Evolutionary conservation across 1,140 invertebrate genomes (phyloP).

Genomic region (Neodiprion lecontei): DNA sequence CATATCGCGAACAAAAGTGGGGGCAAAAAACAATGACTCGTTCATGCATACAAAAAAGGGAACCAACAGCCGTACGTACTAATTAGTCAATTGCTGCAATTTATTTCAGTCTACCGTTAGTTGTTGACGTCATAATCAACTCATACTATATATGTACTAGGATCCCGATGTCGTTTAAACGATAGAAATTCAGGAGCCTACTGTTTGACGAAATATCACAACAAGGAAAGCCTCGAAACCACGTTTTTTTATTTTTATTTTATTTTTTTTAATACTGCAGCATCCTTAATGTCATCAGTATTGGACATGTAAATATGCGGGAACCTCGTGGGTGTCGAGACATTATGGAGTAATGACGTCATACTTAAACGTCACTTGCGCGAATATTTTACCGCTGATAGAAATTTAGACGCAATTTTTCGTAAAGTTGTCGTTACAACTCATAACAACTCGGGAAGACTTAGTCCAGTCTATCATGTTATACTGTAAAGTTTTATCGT

Average conservation of each 20-base stretch:
- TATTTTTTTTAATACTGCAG: too few relatives aligned
- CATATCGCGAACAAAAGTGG: too few relatives aligned
- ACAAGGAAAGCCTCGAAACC: too few relatives aligned
- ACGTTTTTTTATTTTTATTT: too few relatives aligned
- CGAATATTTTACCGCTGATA: conserved; percentile 1
- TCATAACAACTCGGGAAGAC: too few relatives aligned
- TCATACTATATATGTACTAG: too few relatives aligned
- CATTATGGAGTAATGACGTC: background rate
- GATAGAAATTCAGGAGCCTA: background rate
- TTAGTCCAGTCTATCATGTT: too few relatives aligned
- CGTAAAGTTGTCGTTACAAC: too few relatives aligned
- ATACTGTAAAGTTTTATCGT: too few relatives aligned
- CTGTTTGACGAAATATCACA: background rate
- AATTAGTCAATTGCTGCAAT: conserved; percentile 2
- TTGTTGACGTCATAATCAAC: background rate
- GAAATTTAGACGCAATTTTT: background rate
- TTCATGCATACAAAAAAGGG: background rate
- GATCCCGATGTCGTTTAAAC: too few relatives aligned
- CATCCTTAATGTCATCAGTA: background rate
- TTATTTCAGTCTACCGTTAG: conserved; percentile 1
- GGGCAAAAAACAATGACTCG: background rate
- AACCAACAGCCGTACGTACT: background rate
- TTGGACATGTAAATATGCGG: background rate
- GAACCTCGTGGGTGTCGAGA: background rate
- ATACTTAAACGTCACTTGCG: background rate